Evolutionary conservation across 2,113 vertebrate genomes (phyloP), one percentile per base, ranked within the genome.

Genomic region (Strix uralensis): DNA sequence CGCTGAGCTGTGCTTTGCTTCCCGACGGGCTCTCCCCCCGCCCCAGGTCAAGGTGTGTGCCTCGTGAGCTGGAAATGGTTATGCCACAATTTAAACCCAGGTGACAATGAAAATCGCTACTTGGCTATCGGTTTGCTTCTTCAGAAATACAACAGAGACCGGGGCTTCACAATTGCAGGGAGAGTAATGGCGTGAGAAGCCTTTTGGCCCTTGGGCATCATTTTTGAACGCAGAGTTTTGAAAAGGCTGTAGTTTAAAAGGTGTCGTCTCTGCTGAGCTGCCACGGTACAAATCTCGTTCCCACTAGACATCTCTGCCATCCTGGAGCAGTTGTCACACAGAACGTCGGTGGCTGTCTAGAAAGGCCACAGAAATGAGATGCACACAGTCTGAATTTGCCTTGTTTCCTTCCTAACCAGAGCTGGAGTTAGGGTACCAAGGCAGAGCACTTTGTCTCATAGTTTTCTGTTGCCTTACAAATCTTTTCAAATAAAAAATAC

Each of bases 201-300:
- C 25, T 52, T 49, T 46, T 1, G 2, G 84, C 42, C 79, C 47
- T 25, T 21, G 25, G 46, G 63, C 29, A 26, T 8, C 8, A 1
- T 3, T 66, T 62, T 29, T 27, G 29, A n/a, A 23, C 0, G 2
- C 4, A 0, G 32, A 11, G 0, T 40, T 79, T 51, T 46, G 70
- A 29, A 34, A n/a, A 71, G 29, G 34, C 34, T 40, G 47, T 29
- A 7, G 25, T 75, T 55, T 40, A 30, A 78, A 87, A 55, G 55
- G 40, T 65, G 54, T 11, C 0, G 0, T 12, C 57, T 65, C 27
- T 15, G 30, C 47, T 23, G 30, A 62, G 55, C 73, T 78, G 80
- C 40, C 15, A 22, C 6, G 10, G 73, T 52, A 54, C 23, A 42
- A 86, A 52, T 47, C 81, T 70, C 51, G 2, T 66, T 81, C 89